Conservation (phyloP, 92 coral and sea anemone species). For the Blastomussa wellsi region DNA sequence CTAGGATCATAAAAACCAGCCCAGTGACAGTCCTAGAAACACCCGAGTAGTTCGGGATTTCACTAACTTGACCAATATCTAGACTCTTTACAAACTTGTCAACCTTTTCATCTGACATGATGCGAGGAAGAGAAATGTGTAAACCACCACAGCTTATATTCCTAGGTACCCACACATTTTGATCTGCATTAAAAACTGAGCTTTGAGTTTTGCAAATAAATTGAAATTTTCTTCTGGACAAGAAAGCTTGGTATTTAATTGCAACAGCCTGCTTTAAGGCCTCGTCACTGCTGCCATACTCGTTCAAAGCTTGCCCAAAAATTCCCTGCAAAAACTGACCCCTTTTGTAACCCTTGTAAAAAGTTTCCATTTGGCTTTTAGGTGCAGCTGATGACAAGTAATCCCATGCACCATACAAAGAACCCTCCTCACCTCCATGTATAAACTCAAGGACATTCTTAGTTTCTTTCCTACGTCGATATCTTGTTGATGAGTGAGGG, state of each 20-base stretch:
- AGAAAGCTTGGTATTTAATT: constrained; percentile 43
- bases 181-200: constrained; percentile 49
- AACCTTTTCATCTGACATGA: constrained; percentile 17
- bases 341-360: constrained; percentile 62
- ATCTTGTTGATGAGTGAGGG: no score
- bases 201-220: constrained; percentile 50
- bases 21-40: constrained; percentile 59
- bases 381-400: no score
- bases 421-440: no score
- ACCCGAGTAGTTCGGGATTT: constrained; percentile 38
- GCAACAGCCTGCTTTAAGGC: constrained; percentile 62
- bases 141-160: constrained; percentile 39
- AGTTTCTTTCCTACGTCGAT: no score
- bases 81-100: constrained; percentile 56
- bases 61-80: constrained; percentile 52
- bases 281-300: constrained; percentile 47
- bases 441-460: no score
- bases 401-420: no score
- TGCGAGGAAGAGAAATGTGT: constrained; percentile 1
- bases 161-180: constrained; percentile 56
- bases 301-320: constrained; percentile 62
- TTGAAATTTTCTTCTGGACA: constrained; percentile 47
- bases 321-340: constrained; percentile 70
- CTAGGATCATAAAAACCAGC: constrained; percentile 48
- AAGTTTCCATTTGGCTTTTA: no score